Conservation (phyloP, 1,140 invertebrate species). For the Anoplolepis gracilipes region DNA sequence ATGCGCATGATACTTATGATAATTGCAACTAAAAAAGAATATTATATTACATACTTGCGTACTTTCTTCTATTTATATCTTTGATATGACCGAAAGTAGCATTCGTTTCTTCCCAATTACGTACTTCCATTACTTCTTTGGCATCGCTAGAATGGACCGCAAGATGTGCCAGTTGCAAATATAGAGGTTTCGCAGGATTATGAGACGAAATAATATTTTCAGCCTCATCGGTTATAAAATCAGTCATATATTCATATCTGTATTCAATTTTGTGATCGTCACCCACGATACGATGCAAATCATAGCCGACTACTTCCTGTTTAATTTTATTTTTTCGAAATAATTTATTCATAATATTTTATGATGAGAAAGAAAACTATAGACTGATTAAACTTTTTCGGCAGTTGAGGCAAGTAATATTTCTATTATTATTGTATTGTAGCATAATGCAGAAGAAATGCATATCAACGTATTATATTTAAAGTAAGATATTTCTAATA, state of each 20-base stretch:
- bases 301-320: slow-evolving; percentile 83
- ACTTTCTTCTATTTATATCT: slow-evolving; percentile 86
- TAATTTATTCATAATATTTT: neutral
- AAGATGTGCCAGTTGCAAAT: slow-evolving; percentile 88
- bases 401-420: too few relatives aligned
- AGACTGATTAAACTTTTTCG: too few relatives aligned
- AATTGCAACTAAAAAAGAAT: neutral
- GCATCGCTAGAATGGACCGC: slow-evolving; percentile 86
- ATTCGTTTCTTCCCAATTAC: slow-evolving; percentile 84
- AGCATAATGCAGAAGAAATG: too few relatives aligned
- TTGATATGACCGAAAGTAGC: slow-evolving; percentile 87
- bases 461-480: neutral
- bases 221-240: slow-evolving; percentile 87
- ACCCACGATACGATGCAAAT: slow-evolving; percentile 84
- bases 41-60: slow-evolving; percentile 84
- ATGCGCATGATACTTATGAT: neutral
- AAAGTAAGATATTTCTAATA: too few relatives aligned
- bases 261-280: slow-evolving; percentile 73
- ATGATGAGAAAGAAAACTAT: too few relatives aligned
- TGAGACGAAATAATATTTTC: slow-evolving; percentile 87
- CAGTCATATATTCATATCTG: slow-evolving; percentile 87
- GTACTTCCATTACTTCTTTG: slow-evolving; percentile 83
- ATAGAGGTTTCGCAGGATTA: slow-evolving; percentile 85
- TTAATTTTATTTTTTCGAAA: neutral
- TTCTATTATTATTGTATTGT: too few relatives aligned